Evolutionary conservation across 2,113 vertebrate genomes (phyloP).

Genomic region (Zapus hudsonius): DNA sequence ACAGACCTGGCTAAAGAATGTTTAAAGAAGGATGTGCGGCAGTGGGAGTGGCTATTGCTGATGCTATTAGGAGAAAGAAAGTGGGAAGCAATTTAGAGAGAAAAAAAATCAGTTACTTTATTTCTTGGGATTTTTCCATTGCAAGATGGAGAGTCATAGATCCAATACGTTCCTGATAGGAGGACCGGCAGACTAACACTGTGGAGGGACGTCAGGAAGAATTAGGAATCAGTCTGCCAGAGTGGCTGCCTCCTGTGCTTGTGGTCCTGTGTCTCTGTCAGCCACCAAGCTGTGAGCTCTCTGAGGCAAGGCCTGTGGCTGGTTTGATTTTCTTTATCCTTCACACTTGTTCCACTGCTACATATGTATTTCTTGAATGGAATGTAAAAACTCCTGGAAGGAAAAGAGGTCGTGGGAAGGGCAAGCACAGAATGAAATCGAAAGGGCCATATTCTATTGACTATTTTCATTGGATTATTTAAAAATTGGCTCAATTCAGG

Average conservation of each 20-base stretch:
- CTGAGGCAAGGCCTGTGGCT: neutral
- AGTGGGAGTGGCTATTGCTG: too few species aligned
- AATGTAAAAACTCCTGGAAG: neutral
- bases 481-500: conserved; percentile 32
- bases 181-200: neutral
- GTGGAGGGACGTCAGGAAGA: neutral
- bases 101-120: too few species aligned
- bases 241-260: neutral
- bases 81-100: too few species aligned
- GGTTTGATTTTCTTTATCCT: conserved; percentile 9
- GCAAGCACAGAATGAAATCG: conserved; percentile 46
- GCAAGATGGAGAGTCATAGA: neutral
- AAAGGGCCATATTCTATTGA: conserved; percentile 27
- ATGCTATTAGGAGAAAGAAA: too few species aligned
- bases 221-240: neutral
- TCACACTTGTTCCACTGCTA: neutral
- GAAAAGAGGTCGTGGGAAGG: conserved; percentile 33
- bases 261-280: neutral
- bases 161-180: neutral
- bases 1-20: too few species aligned
- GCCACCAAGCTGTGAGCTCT: neutral
- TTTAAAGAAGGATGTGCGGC: too few species aligned
- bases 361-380: conserved; percentile 38
- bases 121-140: too few species aligned
- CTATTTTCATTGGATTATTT: conserved; percentile 48